phyloP scores from a whole-genome alignment of 2,797 vertebrate species.

The Falco naumanni region DNA sequence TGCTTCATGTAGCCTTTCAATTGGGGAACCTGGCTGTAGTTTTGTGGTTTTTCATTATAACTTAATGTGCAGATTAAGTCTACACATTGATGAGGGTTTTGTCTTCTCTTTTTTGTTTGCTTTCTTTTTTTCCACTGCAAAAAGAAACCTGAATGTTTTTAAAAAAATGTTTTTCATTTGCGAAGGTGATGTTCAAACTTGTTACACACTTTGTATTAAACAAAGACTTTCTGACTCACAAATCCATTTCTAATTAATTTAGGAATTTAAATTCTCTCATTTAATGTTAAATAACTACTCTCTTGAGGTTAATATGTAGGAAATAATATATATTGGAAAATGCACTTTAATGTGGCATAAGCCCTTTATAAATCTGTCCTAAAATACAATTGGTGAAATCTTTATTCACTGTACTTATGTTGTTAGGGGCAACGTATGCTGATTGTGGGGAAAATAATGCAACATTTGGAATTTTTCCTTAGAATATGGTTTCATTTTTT shows the following conservation, averaged over 20 bases:
- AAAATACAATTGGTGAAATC: conserved; percentile 3
- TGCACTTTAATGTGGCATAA: neutral
- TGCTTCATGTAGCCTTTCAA: conserved; percentile 6
- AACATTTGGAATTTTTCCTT: neutral
- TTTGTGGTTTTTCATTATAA: conserved; percentile 11
- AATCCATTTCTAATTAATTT: conserved; percentile 36
- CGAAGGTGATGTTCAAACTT: conserved; percentile 26
- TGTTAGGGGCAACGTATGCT: neutral
- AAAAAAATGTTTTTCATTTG: neutral
- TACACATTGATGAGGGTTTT: neutral
- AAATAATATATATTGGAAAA: neutral
- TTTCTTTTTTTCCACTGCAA: neutral
- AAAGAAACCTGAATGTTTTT: neutral
- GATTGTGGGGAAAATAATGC: neutral
- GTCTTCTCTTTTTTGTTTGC: neutral
- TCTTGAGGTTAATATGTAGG: neutral
- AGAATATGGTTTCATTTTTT: neutral
- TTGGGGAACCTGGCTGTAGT: neutral
- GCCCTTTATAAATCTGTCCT: neutral
- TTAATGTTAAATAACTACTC: neutral
- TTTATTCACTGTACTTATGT: neutral
- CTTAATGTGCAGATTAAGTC: neutral
- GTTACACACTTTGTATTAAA: conserved; percentile 1
- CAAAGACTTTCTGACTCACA: neutral
- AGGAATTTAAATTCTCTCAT: conserved; percentile 7